phyloP scores from a whole-genome alignment of 2,113 vertebrate species.

The Pelecanus crispus region DNA sequence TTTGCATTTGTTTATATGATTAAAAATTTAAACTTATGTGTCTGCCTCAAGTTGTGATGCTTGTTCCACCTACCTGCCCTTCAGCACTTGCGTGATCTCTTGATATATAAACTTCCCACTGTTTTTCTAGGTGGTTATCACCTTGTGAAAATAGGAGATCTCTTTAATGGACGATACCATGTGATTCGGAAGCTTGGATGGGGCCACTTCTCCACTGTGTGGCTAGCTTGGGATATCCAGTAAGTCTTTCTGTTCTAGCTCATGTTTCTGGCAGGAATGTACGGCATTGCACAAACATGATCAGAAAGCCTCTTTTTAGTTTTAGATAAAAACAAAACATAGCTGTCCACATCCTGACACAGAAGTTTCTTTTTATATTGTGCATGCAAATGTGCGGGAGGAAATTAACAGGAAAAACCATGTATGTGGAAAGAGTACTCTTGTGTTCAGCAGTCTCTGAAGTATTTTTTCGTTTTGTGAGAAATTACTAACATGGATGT shows the following conservation, averaged over 20 bases:
- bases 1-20: background rate
- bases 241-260: constrained; percentile 67
- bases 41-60: background rate
- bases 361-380: background rate
- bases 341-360: background rate
- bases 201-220: constrained; percentile 98
- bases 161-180: constrained; percentile 91
- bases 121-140: constrained; percentile 87
- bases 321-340: background rate
- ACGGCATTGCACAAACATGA: background rate
- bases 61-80: background rate
- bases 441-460: background rate
- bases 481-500: background rate
- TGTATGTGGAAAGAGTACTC: background rate
- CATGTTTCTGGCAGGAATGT: background rate
- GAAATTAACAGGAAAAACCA: background rate
- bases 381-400: background rate
- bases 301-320: background rate
- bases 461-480: background rate
- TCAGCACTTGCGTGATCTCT: background rate
- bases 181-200: constrained; percentile 97
- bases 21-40: background rate
- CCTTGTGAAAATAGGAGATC: constrained; percentile 95
- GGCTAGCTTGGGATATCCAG: constrained; percentile 98
- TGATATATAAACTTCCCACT: background rate